These are phyloP conservation scores for Leptopilina boulardi DNA, from an alignment of 1,140 invertebrate genomes.

Conservation along the genomic window DNA sequence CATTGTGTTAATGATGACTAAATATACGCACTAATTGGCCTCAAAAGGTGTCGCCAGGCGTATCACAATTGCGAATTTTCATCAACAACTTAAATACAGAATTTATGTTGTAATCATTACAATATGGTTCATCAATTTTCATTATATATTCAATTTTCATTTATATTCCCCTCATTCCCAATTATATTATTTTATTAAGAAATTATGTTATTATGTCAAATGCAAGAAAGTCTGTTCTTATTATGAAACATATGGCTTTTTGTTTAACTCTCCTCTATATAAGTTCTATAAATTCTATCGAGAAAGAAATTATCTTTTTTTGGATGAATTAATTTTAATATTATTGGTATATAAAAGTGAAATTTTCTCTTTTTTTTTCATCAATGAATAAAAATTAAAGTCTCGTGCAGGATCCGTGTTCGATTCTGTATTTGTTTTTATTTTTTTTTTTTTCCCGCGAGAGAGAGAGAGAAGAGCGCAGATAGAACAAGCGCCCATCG, in stretches of 20 bases:
- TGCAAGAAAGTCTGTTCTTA: no score
- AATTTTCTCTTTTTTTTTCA: no score
- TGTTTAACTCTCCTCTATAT: no score
- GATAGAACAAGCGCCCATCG: constrained; percentile 41
- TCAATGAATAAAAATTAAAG: not conserved
- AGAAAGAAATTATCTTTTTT: no score
- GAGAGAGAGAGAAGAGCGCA: not conserved
- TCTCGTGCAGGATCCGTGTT: not conserved
- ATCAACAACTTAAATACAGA: not conserved
- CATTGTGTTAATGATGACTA: constrained; percentile 29
- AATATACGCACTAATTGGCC: constrained; percentile 22
- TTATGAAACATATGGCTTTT: no score
- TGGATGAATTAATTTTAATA: no score
- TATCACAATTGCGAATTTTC: not conserved
- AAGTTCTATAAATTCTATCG: no score
- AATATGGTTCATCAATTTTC: not conserved
- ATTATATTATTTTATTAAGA: no score
- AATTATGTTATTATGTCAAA: no score
- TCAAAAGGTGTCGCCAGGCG: constrained; percentile 3
- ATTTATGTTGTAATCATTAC: not conserved
- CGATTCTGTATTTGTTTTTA: not conserved
- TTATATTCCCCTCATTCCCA: no score
- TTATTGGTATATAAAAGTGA: no score
- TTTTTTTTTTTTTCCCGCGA: constrained; percentile 31
- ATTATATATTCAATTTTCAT: no score